phyloP scores from a whole-genome alignment of 1,140 invertebrate genomes.

The Mizuhopecten yessoensis region DNA sequence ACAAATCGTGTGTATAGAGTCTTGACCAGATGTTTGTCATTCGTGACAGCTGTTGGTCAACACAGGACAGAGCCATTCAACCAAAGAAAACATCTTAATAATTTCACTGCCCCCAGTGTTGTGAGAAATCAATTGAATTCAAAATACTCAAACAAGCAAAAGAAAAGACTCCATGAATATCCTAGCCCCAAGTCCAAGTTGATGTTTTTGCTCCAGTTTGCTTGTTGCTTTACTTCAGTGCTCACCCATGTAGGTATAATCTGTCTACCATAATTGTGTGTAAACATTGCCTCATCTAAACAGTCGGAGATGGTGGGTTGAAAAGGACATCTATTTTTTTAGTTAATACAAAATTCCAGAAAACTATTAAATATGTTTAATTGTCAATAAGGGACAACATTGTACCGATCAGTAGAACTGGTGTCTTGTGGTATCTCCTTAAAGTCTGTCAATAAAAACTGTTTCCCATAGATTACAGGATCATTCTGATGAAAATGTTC shows the following conservation, averaged over 20 bases:
- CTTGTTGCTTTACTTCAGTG: background rate
- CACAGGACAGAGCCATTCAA: background rate
- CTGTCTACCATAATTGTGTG: constrained; percentile 23
- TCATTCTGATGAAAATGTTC: no score
- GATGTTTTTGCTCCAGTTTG: background rate
- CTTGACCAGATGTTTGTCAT: background rate
- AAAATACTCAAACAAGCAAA: background rate
- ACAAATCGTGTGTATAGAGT: background rate
- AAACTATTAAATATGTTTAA: no score
- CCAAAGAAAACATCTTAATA: background rate
- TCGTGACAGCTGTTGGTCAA: background rate
- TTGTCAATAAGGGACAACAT: background rate
- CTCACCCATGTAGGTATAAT: background rate
- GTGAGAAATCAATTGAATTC: constrained; percentile 18
- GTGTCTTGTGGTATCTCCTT: no score
- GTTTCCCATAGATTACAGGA: background rate
- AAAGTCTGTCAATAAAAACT: background rate
- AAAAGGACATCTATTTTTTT: background rate
- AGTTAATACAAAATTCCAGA: no score
- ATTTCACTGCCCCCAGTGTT: constrained; percentile 10
- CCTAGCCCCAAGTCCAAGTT: background rate
- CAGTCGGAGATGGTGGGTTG: background rate
- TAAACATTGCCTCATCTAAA: background rate
- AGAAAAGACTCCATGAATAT: background rate
- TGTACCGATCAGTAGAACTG: background rate